Percentiles rank a stretch among this genome's conserved stretches.
Evolutionary conservation across 2,888 invertebrate genomes (phyloP).

Genomic region (Eilema griseolum): DNA sequence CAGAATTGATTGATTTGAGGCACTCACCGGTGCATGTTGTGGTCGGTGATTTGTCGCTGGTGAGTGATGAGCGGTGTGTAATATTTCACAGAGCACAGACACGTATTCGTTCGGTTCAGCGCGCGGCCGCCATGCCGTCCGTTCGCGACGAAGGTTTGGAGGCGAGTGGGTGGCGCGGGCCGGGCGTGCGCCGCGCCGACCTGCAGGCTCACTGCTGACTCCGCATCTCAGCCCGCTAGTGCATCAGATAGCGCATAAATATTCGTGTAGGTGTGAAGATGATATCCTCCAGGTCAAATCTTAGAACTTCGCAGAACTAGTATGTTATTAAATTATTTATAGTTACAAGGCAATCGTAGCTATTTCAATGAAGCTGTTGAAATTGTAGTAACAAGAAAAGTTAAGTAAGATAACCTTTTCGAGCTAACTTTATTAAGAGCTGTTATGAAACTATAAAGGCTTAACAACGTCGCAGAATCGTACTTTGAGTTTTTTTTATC

Average conservation of each 20-base stretch:
- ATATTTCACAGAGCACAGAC: conserved; percentile 68
- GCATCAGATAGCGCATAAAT: conserved; percentile 4
- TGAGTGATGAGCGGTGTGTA: conserved; percentile 49
- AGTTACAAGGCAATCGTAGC: neutral
- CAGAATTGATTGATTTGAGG: neutral
- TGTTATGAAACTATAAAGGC: neutral
- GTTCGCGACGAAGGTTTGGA: conserved; percentile 69
- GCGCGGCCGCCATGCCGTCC: conserved; percentile 73
- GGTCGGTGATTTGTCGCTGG: conserved; percentile 47
- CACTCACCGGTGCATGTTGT: conserved; percentile 66
- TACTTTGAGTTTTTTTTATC: too few relatives aligned
- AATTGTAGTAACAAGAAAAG: neutral
- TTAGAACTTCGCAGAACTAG: neutral
- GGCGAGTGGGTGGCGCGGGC: conserved; percentile 64
- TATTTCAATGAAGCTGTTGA: conserved; percentile 5
- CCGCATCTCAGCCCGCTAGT: conserved; percentile 15
- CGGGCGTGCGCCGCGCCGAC: conserved; percentile 41
- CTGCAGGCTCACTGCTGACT: conserved; percentile 34
- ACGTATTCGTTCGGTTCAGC: conserved; percentile 58
- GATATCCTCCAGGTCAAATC: neutral
- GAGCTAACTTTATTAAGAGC: neutral
- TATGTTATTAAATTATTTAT: neutral
- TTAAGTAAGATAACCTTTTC: neutral
- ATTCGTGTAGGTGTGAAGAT: neutral
- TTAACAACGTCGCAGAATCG: too few relatives aligned